phyloP scores from a whole-genome alignment of 1,140 invertebrate genomes.

The Drosophila equinoxialis region DNA sequence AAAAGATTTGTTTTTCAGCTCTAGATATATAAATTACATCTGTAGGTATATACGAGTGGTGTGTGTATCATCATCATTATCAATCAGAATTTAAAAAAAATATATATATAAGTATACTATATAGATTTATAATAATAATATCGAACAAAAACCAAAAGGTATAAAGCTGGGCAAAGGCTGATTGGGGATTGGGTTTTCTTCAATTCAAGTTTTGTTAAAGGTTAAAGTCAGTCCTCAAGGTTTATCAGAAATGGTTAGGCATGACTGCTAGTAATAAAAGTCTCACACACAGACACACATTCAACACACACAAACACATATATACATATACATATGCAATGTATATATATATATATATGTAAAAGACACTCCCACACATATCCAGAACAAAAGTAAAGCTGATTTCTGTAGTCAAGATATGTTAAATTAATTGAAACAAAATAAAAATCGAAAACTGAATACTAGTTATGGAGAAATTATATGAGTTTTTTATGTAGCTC shows the following conservation, averaged over 20 bases:
- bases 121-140: slow-evolving; percentile 4
- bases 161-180: neutral
- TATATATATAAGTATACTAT: no score
- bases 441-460: no score
- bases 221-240: slow-evolving; percentile 3
- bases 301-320: neutral
- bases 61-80: neutral
- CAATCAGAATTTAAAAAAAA: neutral
- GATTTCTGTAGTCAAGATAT: no score
- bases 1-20: slow-evolving; percentile 15
- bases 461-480: no score
- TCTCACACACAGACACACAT: neutral
- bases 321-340: no score
- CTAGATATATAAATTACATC: neutral
- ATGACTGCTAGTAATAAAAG: neutral
- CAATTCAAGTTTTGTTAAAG: neutral
- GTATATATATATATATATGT: no score
- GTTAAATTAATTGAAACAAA: no score
- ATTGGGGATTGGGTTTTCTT: neutral
- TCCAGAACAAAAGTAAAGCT: neutral
- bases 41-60: neutral
- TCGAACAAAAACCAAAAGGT: slow-evolving; percentile 4
- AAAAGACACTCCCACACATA: neutral
- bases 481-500: no score
- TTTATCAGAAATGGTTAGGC: slow-evolving; percentile 2